phyloP scores from a whole-genome alignment of 2,888 invertebrate species.

The Drosophila nr. perissopoda region DNA sequence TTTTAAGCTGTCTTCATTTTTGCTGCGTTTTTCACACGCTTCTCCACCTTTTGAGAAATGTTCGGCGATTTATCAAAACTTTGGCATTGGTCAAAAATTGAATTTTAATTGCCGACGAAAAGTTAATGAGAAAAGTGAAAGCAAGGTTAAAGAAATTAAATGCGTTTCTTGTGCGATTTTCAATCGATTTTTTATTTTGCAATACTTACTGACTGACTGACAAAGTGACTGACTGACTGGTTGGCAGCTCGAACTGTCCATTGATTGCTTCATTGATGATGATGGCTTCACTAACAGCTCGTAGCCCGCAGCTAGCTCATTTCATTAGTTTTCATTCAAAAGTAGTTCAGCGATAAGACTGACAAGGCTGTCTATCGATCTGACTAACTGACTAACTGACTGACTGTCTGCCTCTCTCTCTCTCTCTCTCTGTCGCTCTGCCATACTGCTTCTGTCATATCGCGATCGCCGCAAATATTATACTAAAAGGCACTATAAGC shows the following conservation, averaged over 20 bases:
- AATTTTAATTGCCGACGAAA: conserved; percentile 80
- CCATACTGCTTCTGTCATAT: conserved; percentile 59
- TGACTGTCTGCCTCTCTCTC: neutral
- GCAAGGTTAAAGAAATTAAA: conserved; percentile 80
- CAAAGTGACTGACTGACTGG: neutral
- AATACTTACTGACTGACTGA: conserved; percentile 36
- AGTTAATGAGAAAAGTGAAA: conserved; percentile 81
- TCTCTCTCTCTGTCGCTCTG: conserved; percentile 2
- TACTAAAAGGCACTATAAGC: conserved; percentile 60
- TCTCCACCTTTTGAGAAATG: conserved; percentile 64
- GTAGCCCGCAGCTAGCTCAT: conserved; percentile 34
- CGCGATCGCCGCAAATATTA: conserved; percentile 68
- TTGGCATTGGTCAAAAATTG: conserved; percentile 69
- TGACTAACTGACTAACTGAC: conserved; percentile 31
- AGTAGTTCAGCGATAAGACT: conserved; percentile 72
- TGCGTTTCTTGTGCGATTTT: conserved; percentile 55
- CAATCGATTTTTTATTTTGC: conserved; percentile 61
- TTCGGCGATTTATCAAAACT: conserved; percentile 65
- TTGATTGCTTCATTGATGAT: conserved; percentile 56
- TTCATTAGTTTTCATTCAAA: conserved; percentile 77
- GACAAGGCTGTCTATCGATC: conserved; percentile 37
- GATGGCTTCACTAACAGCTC: conserved; percentile 40
- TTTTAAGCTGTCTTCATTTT: conserved; percentile 13
- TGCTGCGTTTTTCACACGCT: conserved; percentile 71
- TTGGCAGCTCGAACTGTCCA: conserved; percentile 43